Base-by-base conservation (phyloP, 2,797 vertebrate species). In the Gymnoscopelus braueri region DNA sequence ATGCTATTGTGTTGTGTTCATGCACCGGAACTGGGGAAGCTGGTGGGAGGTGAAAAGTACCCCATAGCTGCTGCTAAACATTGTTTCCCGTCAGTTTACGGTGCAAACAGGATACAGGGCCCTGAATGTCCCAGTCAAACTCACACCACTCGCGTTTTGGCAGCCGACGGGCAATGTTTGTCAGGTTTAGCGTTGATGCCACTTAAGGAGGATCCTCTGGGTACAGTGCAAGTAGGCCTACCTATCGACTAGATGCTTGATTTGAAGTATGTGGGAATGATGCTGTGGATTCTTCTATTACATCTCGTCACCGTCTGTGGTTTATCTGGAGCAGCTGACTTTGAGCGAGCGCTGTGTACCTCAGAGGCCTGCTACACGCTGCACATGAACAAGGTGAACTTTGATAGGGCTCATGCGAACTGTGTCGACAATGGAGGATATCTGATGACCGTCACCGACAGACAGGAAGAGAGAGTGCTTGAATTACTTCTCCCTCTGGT, bases 391-490 rank as follows among this genome's bases (percentile, higher is more conserved):
- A 56, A 1, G 2, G 19, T 58, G 10, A 58, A 0, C 14, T 94
- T 93, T 56, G 5, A 81, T 19, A 2, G 35, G 0, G 93, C 93
- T 23, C 13, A 4, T 1, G 0, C 58, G 2, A 71, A 35, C 51
- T 95, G 94, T 8, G 0, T 10, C 2, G 0, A 89, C 26, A 88
- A 90, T 1, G 94, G 94, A 8, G 93, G 94, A 1, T 68, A 91
- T 24, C 65, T 95, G 69, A 85, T 92, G 19, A 92, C 92, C 0
- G 56, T 93, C 49, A 91, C 85, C 56, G 72, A 88, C 60, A 4
- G 32, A 44, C 29, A 66, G 1, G 92, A 94, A 49, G 85, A 90
- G 66, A 62, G 72, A 0, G 49, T 65, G 50, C 67, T 91, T 53
- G 80, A 3, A 12, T 79, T 47, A 0, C 72, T 92, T n/a, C 74